Evolutionary conservation across 2,888 invertebrate species (phyloP).

Genomic region (Drosophila planitibia): DNA sequence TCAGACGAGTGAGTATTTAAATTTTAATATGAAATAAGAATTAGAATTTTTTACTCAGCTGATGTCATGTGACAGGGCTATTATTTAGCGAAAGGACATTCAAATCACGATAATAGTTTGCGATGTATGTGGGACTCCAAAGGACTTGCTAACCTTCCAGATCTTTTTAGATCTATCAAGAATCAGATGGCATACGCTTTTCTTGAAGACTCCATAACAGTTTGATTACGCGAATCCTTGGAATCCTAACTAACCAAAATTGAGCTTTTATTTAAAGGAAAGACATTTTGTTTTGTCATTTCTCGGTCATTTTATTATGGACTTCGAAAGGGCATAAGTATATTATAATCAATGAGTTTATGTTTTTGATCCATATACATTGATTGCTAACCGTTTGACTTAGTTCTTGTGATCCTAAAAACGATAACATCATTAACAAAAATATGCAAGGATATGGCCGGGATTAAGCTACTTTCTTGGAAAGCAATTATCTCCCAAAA

Average conservation of each 20-base stretch:
- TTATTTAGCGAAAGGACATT: not conserved
- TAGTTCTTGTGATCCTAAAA: not conserved
- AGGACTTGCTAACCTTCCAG: rapidly evolving
- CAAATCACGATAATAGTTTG: not conserved
- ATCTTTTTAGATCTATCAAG: not conserved
- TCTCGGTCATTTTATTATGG: not conserved
- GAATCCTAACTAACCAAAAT: not conserved
- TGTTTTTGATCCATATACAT: not conserved
- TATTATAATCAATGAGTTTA: rapidly evolving
- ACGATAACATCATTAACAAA: not conserved
- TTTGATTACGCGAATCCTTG: not conserved
- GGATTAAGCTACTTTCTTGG: not conserved
- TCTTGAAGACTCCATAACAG: not conserved
- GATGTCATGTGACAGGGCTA: not conserved
- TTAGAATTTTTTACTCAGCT: not conserved
- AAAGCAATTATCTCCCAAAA: not conserved
- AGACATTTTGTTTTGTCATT: not conserved
- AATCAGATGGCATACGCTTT: rapidly evolving
- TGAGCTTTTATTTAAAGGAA: not conserved
- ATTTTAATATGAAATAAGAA: not conserved
- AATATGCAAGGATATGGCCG: not conserved
- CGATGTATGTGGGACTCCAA: not conserved
- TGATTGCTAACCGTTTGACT: not conserved
- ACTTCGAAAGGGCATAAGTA: not conserved
- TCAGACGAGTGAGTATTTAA: not conserved